These are phyloP conservation scores for Caenorhabditis latens DNA, from an alignment of 1,140 invertebrate genomes.

Conservation along the genomic window DNA sequence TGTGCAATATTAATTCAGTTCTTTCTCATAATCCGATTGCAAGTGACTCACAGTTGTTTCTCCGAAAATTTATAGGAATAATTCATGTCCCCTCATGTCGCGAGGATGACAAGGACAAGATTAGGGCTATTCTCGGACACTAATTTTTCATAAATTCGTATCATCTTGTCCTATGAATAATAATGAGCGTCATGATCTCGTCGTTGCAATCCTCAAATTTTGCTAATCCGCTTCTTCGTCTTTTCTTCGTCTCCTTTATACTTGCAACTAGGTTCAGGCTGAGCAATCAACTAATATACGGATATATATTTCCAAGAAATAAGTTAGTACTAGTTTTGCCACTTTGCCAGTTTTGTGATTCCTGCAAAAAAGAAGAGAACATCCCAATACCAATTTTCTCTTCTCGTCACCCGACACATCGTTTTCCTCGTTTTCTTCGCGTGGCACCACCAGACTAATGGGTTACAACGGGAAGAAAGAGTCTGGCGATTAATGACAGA, in stretches of 20 bases:
- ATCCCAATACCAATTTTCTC: neutral
- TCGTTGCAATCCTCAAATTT: neutral
- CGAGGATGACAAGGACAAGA: neutral
- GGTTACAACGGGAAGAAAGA: neutral
- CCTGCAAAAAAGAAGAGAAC: neutral
- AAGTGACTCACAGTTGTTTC: too few relatives aligned
- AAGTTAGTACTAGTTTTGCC: too few relatives aligned
- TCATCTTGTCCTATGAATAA: neutral
- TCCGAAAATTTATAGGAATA: too few relatives aligned
- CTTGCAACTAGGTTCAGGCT: too few relatives aligned
- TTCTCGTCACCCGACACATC: neutral
- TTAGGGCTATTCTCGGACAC: neutral
- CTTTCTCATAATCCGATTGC: too few relatives aligned
- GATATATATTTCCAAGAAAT: too few relatives aligned
- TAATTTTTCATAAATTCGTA: neutral
- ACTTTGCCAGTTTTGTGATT: too few relatives aligned
- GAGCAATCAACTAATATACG: too few relatives aligned
- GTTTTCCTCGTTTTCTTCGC: neutral
- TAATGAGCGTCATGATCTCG: neutral
- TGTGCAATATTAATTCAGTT: too few relatives aligned
- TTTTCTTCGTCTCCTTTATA: neutral
- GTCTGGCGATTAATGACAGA: neutral
- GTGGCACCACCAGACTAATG: slow-evolving; percentile 1
- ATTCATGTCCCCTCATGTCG: neutral
- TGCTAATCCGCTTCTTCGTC: neutral